These are phyloP conservation scores for Plectrocnemia conspersa DNA, from an alignment of 1,140 invertebrate genomes.

Conservation along the genomic window DNA sequence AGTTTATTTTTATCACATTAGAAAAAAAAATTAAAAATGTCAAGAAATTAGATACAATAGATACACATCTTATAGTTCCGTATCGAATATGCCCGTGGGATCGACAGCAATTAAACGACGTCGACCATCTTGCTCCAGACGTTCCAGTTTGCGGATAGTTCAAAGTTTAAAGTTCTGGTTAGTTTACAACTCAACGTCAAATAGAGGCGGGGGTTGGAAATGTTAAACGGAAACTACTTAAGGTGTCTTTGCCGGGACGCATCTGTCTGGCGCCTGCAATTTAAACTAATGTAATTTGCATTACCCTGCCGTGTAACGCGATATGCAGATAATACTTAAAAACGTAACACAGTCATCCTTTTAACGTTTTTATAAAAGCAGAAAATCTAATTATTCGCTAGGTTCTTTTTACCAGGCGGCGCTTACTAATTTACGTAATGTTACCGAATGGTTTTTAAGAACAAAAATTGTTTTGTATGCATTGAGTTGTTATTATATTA, in stretches of 20 bases:
- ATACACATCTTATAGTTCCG: not conserved
- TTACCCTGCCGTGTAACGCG: not conserved
- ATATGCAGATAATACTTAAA: no score
- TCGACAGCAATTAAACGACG: not conserved
- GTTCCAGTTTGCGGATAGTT: not conserved
- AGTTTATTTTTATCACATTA: no score
- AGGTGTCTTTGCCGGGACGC: conserved; percentile 1
- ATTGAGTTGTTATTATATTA: no score
- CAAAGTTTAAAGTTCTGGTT: not conserved
- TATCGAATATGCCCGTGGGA: not conserved
- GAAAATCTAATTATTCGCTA: no score
- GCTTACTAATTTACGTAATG: no score
- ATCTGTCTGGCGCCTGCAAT: not conserved
- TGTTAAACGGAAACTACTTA: not conserved
- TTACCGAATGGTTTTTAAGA: no score
- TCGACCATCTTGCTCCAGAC: not conserved
- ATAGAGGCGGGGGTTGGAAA: no score
- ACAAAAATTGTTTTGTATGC: no score
- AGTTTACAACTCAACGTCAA: no score
- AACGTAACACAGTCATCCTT: no score
- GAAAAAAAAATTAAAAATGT: not conserved
- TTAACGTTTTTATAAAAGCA: no score
- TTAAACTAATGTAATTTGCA: conserved; percentile 5
- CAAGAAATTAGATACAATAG: not conserved
- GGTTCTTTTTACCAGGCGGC: no score